Conservation (phyloP, 1,140 invertebrate species). For the Tribolium madens region DNA sequence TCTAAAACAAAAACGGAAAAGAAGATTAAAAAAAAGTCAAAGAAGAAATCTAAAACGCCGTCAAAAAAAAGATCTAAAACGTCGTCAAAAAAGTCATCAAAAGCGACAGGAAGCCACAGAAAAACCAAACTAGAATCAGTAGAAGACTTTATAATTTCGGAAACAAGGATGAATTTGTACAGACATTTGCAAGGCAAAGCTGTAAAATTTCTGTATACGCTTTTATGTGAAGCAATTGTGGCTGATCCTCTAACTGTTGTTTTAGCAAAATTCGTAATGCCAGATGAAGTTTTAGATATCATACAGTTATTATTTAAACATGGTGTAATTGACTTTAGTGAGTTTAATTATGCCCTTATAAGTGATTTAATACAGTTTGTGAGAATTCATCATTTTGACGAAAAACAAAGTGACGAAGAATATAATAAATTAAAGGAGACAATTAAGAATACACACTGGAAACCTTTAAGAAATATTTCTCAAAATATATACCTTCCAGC, state of each 20-base stretch:
- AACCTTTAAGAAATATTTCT: not conserved
- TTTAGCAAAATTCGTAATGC: constrained; percentile 51
- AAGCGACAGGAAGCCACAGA: constrained; percentile 40
- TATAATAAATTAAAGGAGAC: constrained; percentile 20
- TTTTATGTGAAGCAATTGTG: constrained; percentile 41
- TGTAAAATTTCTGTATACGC: constrained; percentile 49
- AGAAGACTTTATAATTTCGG: constrained; percentile 37
- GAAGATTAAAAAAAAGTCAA: constrained; percentile 10
- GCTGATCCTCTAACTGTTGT: constrained; percentile 43
- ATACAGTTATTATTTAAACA: constrained; percentile 51
- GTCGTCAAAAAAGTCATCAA: not conserved
- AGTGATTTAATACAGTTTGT: constrained; percentile 42
- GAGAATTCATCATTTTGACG: not conserved
- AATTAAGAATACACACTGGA: not conserved
- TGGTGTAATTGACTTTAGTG: constrained; percentile 35
- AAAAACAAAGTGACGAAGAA: constrained; percentile 13
- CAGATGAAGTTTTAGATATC: constrained; percentile 41
- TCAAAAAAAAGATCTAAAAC: not conserved
- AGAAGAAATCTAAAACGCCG: not conserved
- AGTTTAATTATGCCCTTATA: constrained; percentile 16
- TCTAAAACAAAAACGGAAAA: constrained; percentile 43
- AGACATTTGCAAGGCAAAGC: constrained; percentile 49
- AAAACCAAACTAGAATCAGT: constrained; percentile 40
- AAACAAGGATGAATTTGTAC: constrained; percentile 46
- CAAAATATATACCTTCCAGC: not conserved